phyloP scores from a whole-genome alignment of 2,113 vertebrate genomes.

The Urocitellus parryii region DNA sequence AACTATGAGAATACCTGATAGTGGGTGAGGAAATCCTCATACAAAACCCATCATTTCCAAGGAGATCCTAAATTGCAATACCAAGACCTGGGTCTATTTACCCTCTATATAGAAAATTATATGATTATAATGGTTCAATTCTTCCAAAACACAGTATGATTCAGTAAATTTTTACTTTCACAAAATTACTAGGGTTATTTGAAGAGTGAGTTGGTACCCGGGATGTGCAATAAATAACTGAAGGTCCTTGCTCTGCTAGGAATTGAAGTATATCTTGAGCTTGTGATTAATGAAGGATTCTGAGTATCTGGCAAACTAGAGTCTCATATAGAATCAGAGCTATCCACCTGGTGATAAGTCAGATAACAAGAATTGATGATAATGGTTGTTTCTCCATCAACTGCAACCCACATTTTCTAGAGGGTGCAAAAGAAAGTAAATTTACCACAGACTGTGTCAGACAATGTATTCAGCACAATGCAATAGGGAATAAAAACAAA shows the following conservation, averaged over 20 bases:
- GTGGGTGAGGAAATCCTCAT: neutral
- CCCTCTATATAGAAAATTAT: neutral
- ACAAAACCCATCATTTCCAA: neutral
- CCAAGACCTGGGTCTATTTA: neutral
- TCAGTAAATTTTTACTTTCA: conserved; percentile 37
- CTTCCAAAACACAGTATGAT: neutral
- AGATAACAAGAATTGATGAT: conserved; percentile 43
- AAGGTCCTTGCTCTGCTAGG: neutral
- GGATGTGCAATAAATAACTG: neutral
- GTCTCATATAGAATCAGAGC: neutral
- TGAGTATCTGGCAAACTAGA: neutral
- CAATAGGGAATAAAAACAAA: neutral
- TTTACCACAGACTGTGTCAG: neutral
- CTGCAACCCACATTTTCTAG: neutral
- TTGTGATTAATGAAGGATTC: neutral
- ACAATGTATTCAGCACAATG: neutral
- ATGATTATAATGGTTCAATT: conserved; percentile 1
- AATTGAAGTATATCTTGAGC: neutral
- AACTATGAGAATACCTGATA: neutral
- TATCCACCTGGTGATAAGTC: neutral
- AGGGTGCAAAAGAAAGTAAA: neutral
- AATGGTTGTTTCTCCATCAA: conserved; percentile 31
- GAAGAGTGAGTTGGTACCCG: neutral
- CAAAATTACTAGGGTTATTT: neutral
- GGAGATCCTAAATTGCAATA: conserved; percentile 13